Percentiles rank a stretch among this genome's conserved stretches.
Conservation (phyloP, 2,888 invertebrate species). For the Pelosia muscerda region DNA sequence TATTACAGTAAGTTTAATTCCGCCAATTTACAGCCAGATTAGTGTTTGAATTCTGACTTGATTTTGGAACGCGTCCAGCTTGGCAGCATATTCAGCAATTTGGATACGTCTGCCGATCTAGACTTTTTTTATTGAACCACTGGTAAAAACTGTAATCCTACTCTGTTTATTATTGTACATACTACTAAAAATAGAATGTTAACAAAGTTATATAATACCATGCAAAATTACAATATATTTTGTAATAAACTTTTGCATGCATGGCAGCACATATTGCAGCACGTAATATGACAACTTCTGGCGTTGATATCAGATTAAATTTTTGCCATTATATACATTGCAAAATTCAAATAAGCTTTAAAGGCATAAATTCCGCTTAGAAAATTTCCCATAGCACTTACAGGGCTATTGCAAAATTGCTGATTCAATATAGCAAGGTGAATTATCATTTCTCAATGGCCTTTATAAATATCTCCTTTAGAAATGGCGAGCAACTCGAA, state of each 20-base stretch:
- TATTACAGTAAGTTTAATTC: constrained; percentile 67
- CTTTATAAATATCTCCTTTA: constrained; percentile 37
- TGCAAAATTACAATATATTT: too few relatives aligned
- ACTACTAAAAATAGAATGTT: constrained; percentile 10
- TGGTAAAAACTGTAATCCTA: constrained; percentile 54
- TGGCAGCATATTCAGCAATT: constrained; percentile 70
- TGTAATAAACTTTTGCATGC: too few relatives aligned
- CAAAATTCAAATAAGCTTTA: constrained; percentile 40
- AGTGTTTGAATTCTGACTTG: constrained; percentile 62
- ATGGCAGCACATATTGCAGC: constrained; percentile 21
- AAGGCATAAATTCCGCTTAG: constrained; percentile 38
- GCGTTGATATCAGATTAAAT: constrained; percentile 37
- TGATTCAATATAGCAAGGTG: constrained; percentile 43
- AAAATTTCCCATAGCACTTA: constrained; percentile 41
- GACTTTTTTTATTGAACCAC: constrained; percentile 64
- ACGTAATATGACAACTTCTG: constrained; percentile 23
- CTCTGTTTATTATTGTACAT: constrained; percentile 45
- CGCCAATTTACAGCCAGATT: constrained; percentile 66
- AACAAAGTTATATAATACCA: too few relatives aligned
- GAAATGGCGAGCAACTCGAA: constrained; percentile 34
- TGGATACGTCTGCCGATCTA: constrained; percentile 59
- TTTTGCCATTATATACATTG: constrained; percentile 40
- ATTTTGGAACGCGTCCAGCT: constrained; percentile 70
- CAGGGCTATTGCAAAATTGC: constrained; percentile 37
- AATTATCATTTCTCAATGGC: constrained; percentile 43